These are phyloP conservation scores for silkworm (Bombyx mori) DNA, from an alignment of 1,140 invertebrate species.

Conservation along the genomic window DNA sequence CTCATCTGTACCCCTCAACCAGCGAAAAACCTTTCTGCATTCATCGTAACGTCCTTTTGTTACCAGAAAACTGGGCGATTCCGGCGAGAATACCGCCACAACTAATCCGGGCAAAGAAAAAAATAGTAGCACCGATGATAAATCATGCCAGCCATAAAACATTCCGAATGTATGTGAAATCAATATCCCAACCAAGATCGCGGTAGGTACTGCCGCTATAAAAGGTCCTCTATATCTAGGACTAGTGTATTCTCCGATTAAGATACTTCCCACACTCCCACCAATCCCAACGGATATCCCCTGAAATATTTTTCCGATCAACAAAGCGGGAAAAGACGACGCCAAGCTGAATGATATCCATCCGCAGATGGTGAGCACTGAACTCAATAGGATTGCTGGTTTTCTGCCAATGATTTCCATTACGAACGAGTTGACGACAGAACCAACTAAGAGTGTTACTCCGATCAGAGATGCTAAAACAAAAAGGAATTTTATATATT, in stretches of 20 bases:
- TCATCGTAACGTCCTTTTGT: slow-evolving; percentile 59
- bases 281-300: slow-evolving; percentile 22
- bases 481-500: too few species aligned
- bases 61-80: slow-evolving; percentile 79
- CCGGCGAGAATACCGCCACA: slow-evolving; percentile 71
- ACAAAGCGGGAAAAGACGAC: slow-evolving; percentile 16
- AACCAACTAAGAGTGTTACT: slow-evolving; percentile 13
- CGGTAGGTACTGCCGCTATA: slow-evolving; percentile 51
- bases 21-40: slow-evolving; percentile 60
- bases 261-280: slow-evolving; percentile 15
- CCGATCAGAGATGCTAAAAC: too few species aligned
- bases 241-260: slow-evolving; percentile 33
- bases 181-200: slow-evolving; percentile 58
- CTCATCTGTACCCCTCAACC: slow-evolving; percentile 60
- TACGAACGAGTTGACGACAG: slow-evolving; percentile 18
- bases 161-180: slow-evolving; percentile 71
- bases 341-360: slow-evolving; percentile 35
- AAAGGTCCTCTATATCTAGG: slow-evolving; percentile 65
- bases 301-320: slow-evolving; percentile 22
- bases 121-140: slow-evolving; percentile 60
- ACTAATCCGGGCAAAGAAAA: slow-evolving; percentile 63
- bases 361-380: slow-evolving; percentile 24
- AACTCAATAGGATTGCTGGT: slow-evolving; percentile 16
- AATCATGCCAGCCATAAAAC: slow-evolving; percentile 68
- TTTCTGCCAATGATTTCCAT: slow-evolving; percentile 25